phyloP scores from a whole-genome alignment of 2,797 vertebrate species.

The Simalia tracyae region DNA sequence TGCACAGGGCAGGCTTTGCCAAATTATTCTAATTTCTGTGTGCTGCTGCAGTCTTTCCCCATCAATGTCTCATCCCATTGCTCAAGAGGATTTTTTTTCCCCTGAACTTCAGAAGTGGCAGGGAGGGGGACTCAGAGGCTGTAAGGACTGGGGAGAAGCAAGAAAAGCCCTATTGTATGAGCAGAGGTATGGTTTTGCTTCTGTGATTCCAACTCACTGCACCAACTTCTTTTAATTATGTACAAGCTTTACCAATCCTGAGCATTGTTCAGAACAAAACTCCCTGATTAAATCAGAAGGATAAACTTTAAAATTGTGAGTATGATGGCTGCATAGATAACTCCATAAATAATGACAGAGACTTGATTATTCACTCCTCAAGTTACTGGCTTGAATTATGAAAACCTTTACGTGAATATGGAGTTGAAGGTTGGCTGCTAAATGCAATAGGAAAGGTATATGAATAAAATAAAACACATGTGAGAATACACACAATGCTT shows the following conservation, averaged over 20 bases:
- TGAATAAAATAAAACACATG: neutral
- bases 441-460: neutral
- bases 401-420: neutral
- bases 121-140: neutral
- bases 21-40: neutral
- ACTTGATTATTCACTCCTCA: neutral
- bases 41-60: neutral
- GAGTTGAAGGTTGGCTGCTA: neutral
- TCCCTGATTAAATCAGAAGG: neutral
- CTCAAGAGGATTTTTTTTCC: neutral
- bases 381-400: neutral
- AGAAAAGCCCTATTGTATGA: neutral
- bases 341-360: neutral
- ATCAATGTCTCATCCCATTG: neutral
- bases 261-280: neutral
- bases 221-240: slow-evolving; percentile 34
- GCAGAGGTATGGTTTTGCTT: neutral
- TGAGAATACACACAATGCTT: neutral
- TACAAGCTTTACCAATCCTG: neutral
- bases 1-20: too few relatives aligned
- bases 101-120: neutral
- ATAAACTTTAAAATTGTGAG: neutral
- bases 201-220: neutral
- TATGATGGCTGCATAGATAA: neutral
- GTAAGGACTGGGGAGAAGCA: neutral